A percentile compares a stretch with the other conserved stretches of the same genome.
Conservation (phyloP, 2,888 invertebrate species). For the Trachelus troglodyta region DNA sequence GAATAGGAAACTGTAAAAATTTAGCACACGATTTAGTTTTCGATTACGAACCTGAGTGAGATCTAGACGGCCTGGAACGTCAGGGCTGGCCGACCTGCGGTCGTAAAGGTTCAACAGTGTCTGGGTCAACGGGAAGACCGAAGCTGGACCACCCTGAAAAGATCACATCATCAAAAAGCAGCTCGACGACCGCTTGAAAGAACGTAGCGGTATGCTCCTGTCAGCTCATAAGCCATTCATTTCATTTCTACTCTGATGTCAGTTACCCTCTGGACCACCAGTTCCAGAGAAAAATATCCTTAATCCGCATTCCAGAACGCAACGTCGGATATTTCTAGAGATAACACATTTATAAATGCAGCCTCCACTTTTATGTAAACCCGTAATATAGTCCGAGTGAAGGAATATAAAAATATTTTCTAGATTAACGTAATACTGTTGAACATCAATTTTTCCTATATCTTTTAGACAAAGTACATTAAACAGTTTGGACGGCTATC, state of each 20-base stretch:
- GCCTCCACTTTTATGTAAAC: background rate
- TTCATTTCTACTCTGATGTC: background rate
- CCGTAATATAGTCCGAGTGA: background rate
- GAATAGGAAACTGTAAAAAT: constrained; percentile 23
- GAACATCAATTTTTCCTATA: background rate
- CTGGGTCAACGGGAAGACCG: constrained; percentile 64
- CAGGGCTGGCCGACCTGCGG: constrained; percentile 63
- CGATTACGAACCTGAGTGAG: constrained; percentile 59
- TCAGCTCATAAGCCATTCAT: background rate
- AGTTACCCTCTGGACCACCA: background rate
- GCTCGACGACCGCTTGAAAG: background rate
- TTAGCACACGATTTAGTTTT: constrained; percentile 5
- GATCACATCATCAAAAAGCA: constrained; percentile 38
- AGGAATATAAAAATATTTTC: background rate
- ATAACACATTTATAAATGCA: background rate
- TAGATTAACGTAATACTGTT: background rate
- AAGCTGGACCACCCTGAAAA: constrained; percentile 60
- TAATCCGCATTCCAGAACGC: constrained; percentile 9
- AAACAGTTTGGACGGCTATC: no score
- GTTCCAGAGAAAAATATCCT: background rate
- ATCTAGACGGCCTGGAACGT: constrained; percentile 55
- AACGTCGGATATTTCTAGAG: constrained; percentile 2
- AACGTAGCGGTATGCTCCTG: background rate
- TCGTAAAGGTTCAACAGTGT: constrained; percentile 66
- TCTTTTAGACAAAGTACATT: background rate